Conservation (phyloP, 1,140 invertebrate genomes). For the Samia ricini region DNA sequence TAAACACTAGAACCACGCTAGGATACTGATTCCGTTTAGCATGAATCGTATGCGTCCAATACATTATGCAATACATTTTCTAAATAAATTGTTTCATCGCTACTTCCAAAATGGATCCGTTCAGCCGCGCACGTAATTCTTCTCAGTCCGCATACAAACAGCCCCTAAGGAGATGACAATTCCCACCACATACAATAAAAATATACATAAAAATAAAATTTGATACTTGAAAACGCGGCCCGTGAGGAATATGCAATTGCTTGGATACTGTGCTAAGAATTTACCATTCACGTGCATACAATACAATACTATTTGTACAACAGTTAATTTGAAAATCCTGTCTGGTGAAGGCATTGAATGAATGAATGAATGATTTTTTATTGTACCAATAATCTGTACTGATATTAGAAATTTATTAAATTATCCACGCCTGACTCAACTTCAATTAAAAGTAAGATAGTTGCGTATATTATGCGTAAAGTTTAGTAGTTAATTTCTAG, state of each 20-base stretch:
- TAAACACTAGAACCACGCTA: constrained; percentile 35
- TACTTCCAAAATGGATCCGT: constrained; percentile 55
- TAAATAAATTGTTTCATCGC: constrained; percentile 72
- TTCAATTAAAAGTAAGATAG: too few relatives aligned
- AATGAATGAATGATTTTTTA: too few relatives aligned
- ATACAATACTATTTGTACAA: too few relatives aligned
- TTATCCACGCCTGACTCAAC: too few relatives aligned
- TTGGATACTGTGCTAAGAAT: constrained; percentile 5
- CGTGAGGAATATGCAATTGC: constrained; percentile 56
- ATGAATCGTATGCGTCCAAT: constrained; percentile 28
- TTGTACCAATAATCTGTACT: too few relatives aligned
- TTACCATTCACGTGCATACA: not conserved
- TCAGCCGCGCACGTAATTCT: constrained; percentile 60
- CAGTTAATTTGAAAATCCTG: too few relatives aligned
- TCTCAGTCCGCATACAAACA: constrained; percentile 71
- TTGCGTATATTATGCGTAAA: too few relatives aligned
- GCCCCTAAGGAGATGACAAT: constrained; percentile 71
- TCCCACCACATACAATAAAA: constrained; percentile 72
- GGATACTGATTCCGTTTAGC: constrained; percentile 39
- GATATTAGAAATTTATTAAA: too few relatives aligned
- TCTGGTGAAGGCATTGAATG: too few relatives aligned
- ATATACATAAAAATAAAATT: constrained; percentile 75
- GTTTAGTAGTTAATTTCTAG: too few relatives aligned
- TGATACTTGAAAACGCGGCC: constrained; percentile 58
- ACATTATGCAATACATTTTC: constrained; percentile 49